Conservation (phyloP, 1,140 invertebrate species). For the Hestina assimilis region DNA sequence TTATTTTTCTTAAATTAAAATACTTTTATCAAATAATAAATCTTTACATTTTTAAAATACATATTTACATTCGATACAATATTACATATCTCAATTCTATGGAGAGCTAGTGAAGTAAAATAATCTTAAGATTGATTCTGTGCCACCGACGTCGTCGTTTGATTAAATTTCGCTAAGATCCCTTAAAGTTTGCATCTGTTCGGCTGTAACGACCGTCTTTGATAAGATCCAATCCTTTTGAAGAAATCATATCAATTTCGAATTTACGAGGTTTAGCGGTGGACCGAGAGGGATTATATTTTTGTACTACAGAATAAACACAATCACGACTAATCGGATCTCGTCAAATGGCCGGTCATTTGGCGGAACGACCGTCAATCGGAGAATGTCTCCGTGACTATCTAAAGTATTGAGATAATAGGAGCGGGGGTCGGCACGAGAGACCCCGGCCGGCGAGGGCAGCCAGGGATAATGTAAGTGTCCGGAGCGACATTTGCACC, state of each 20-base stretch:
- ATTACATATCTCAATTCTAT: conserved; percentile 30
- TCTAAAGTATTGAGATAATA: conserved; percentile 78
- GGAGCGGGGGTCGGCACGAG: conserved; percentile 44
- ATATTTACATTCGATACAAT: neutral
- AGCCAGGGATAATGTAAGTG: conserved; percentile 72
- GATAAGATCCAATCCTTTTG: conserved; percentile 60
- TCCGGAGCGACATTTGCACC: conserved; percentile 74
- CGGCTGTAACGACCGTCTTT: conserved; percentile 53
- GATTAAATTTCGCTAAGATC: conserved; percentile 66
- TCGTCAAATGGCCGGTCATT: conserved; percentile 72
- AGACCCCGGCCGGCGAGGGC: conserved; percentile 39
- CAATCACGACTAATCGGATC: conserved; percentile 76
- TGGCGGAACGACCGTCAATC: conserved; percentile 56
- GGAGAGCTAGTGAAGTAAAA: conserved; percentile 54
- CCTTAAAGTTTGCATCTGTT: conserved; percentile 50
- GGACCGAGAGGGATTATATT: conserved; percentile 63
- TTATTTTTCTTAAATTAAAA: no score
- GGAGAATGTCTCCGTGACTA: conserved; percentile 67
- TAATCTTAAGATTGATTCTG: conserved; percentile 59
- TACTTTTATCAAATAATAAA: no score
- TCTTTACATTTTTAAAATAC: no score
- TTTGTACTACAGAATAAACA: conserved; percentile 70
- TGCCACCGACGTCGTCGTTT: conserved; percentile 40
- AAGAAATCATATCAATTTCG: conserved; percentile 41
- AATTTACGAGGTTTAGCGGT: conserved; percentile 32